These are phyloP conservation scores for Polylopha cassiicola DNA, from an alignment of 2,888 invertebrate species.

Conservation along the genomic window DNA sequence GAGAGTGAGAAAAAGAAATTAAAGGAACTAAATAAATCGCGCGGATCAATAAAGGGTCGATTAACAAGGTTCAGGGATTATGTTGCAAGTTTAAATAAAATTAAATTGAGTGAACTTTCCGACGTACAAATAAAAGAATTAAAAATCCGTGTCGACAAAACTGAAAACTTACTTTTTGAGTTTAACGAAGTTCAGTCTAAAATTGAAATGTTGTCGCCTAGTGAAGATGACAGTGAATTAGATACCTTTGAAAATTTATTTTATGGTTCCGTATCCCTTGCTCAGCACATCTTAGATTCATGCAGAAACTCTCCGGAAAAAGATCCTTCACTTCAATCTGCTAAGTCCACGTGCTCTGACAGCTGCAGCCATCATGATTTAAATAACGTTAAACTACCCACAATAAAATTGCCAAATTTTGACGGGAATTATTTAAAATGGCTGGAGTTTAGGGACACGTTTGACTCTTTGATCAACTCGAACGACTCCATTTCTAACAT, in stretches of 20 bases:
- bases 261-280: too few species aligned
- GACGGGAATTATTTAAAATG: conserved; percentile 11
- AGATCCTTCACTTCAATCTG: background rate
- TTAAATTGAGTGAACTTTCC: background rate
- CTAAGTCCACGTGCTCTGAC: too few species aligned
- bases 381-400: conserved; percentile 5
- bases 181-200: too few species aligned
- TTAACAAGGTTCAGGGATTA: background rate
- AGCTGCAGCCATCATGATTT: background rate
- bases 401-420: conserved; percentile 11
- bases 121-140: background rate
- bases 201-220: too few species aligned
- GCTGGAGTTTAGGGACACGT: conserved; percentile 18
- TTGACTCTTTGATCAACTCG: conserved; percentile 6
- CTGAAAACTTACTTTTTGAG: too few species aligned
- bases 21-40: background rate
- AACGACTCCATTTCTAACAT: conserved; percentile 9
- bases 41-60: background rate
- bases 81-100: background rate
- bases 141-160: conserved; percentile 4
- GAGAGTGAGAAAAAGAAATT: background rate
- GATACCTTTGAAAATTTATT: too few species aligned
- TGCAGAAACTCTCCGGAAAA: background rate
- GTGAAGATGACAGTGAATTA: too few species aligned
- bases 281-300: background rate